Base-by-base conservation (phyloP, 2,797 vertebrate species). In the Sebastes miniatus region DNA sequence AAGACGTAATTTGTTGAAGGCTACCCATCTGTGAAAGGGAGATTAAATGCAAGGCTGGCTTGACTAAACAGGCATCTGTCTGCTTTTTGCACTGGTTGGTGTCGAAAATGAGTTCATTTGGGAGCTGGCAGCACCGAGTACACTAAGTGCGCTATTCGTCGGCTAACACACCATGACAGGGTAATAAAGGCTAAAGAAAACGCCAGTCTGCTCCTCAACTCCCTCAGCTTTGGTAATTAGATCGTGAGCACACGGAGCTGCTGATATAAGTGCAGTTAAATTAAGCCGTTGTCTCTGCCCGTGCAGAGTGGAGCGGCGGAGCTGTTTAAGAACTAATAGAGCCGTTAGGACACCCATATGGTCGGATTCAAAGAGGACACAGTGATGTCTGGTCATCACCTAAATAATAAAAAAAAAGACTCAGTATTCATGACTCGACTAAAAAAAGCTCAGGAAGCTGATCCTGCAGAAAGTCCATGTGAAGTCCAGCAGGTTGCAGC, bases 221-320 rank as follows among this genome's bases (percentile, higher is more conserved):
- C 88, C 81, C 88, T 85, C 78, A 27, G 79, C 77, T 66, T 84
- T 67, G 65, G 84, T 89, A 91, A 94, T 93, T 91, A 92, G 87
- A 87, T 65, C 0, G 70, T 69, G 80, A 90, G 80, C 87, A 83
- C 82, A 58, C 80, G 11, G 83, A 63, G 81, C 81, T 11, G 81
- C 79, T 69, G 82, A 77, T 83, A 76, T 58, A 82, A 89, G 69
- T 52, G 87, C 73, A 62, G 87, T 81, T 85, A 86, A 88, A 91
- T 89, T 20, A 84, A 90, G 82, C 78, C 8, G 52, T 76, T 61
- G 81, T 83, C 84, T 85, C 76, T 62, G 80, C 72, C 59, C 22
- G 68, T 72, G 69, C 68, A 50, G 59, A 65, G 73, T 36, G 50
- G 62, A 8, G 2, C 80, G 10, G 63, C 6, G 39, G 70, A 87